Percentiles rank a stretch among this genome's conserved stretches.
Evolutionary conservation across 2,797 vertebrate species (phyloP).

Genomic region (Ctenochaetus hawaiiensis): DNA sequence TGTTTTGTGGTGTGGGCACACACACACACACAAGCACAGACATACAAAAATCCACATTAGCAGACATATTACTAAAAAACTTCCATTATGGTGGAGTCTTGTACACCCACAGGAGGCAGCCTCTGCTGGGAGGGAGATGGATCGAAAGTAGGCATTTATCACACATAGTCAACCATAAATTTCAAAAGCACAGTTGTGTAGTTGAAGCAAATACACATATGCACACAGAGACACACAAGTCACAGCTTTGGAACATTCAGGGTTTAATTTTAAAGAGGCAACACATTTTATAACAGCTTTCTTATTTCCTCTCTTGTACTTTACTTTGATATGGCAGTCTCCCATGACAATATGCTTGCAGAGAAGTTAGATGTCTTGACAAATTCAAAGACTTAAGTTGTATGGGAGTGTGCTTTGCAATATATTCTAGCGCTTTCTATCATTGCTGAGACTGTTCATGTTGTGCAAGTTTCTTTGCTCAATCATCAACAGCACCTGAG

Average conservation of each 20-base stretch:
- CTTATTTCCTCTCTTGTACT: conserved; percentile 12
- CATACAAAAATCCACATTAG: neutral
- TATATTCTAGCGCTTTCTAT: conserved; percentile 17
- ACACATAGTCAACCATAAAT: conserved; percentile 52
- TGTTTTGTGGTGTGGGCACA: neutral
- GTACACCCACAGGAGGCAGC: conserved; percentile 38
- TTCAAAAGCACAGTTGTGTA: conserved; percentile 44
- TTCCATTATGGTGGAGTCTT: conserved; percentile 4
- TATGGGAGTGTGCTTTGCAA: conserved; percentile 29
- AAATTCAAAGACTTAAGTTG: conserved; percentile 49
- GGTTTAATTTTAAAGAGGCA: conserved; percentile 49
- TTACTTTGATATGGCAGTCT: conserved; percentile 33
- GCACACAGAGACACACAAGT: conserved; percentile 5
- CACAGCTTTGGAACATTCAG: conserved; percentile 50
- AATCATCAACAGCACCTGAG: no score
- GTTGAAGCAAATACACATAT: conserved; percentile 2
- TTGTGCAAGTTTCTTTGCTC: no score
- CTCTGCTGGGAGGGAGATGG: conserved; percentile 42
- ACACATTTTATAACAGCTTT: conserved; percentile 32
- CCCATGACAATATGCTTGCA: conserved; percentile 48
- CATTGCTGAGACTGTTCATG: neutral
- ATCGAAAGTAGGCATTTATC: conserved; percentile 44
- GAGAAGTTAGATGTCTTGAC: conserved; percentile 43
- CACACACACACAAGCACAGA: conserved; percentile 3
- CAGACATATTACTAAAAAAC: conserved; percentile 14